phyloP scores from a whole-genome alignment of 2,113 vertebrate genomes.

The Oceanites oceanicus region DNA sequence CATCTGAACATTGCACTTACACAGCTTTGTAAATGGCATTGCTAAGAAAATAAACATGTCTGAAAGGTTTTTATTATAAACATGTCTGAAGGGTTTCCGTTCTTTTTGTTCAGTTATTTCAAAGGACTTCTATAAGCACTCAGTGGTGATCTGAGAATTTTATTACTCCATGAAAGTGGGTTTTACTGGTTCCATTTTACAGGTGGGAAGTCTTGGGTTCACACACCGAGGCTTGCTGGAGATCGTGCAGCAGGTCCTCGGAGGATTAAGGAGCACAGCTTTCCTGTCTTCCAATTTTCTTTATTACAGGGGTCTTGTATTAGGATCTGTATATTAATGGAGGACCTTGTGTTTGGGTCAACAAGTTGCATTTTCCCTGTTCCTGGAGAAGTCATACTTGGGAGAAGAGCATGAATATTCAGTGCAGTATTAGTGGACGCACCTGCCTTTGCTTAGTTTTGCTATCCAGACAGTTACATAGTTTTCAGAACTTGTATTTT shows the following conservation, averaged over 20 bases:
- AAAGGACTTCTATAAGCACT: not conserved
- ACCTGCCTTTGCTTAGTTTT: not conserved
- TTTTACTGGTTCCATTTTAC: not conserved
- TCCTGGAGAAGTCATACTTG: not conserved
- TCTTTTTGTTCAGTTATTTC: not conserved
- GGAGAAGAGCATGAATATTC: not conserved
- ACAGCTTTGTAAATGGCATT: not conserved
- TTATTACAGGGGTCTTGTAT: accelerated
- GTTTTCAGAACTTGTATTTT: not conserved
- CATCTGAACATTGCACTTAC: not conserved
- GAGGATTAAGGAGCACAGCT: not conserved
- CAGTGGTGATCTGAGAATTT: not conserved
- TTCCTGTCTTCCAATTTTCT: not conserved
- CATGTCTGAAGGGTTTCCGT: not conserved
- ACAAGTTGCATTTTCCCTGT: not conserved
- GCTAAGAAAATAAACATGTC: not conserved
- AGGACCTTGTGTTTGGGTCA: not conserved
- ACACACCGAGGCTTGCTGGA: not conserved
- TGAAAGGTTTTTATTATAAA: not conserved
- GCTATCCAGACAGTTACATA: not conserved
- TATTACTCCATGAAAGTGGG: not conserved
- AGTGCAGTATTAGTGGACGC: not conserved
- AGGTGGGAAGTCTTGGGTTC: not conserved
- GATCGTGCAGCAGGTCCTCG: not conserved
- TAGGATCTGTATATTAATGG: not conserved